phyloP scores from a whole-genome alignment of 2,797 vertebrate species.

The Nothura maculosa region DNA sequence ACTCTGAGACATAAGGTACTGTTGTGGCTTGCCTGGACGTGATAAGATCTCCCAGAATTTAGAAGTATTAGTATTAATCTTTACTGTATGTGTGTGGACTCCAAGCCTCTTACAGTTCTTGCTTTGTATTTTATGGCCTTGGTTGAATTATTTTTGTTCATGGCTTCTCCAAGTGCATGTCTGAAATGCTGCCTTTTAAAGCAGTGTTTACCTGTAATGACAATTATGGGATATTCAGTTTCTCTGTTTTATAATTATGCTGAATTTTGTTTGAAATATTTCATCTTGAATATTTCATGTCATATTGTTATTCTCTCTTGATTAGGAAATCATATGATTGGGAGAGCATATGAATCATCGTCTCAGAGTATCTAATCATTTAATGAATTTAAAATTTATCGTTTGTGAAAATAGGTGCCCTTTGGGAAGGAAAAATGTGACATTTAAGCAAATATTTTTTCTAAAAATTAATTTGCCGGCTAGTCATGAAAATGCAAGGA shows the following conservation, averaged over 20 bases:
- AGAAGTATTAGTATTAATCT: not conserved
- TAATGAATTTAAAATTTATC: conserved; percentile 43
- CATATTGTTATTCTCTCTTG: conserved; percentile 33
- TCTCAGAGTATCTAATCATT: conserved; percentile 45
- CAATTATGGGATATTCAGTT: conserved; percentile 16
- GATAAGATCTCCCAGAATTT: not conserved
- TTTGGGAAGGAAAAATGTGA: not conserved
- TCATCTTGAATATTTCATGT: not conserved
- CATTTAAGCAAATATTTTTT: conserved; percentile 40
- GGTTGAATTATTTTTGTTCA: not conserved
- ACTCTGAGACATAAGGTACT: too few species aligned
- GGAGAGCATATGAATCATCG: conserved; percentile 17
- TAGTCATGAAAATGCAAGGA: conserved; percentile 48
- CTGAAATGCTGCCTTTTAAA: not conserved
- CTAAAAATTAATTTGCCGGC: conserved; percentile 31
- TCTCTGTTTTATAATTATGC: not conserved
- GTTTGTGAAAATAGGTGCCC: conserved; percentile 37
- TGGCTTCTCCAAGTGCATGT: not conserved
- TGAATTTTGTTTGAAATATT: conserved; percentile 21
- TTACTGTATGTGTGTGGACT: not conserved
- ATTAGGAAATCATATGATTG: conserved; percentile 25
- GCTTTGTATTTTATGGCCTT: not conserved
- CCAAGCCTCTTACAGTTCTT: not conserved
- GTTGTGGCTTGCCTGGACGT: not conserved
- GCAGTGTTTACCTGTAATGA: not conserved